Evolutionary conservation across 2,797 vertebrate genomes (phyloP).

Genomic region (Onychomys arenicola): DNA sequence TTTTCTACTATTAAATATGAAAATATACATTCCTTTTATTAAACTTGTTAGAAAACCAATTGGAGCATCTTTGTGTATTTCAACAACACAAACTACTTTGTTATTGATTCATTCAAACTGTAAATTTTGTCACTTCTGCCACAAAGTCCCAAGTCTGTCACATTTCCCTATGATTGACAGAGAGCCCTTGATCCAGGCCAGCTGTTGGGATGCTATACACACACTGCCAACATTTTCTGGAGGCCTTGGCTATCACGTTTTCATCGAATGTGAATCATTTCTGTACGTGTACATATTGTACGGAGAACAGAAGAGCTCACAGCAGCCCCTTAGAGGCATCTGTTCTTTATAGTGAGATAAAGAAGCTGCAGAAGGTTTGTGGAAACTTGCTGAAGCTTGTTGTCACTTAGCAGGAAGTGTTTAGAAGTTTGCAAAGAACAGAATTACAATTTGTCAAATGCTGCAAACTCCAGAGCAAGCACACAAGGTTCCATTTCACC

Average conservation of each 20-base stretch:
- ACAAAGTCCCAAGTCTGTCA: slow-evolving; percentile 80
- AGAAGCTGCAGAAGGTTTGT: slow-evolving; percentile 91
- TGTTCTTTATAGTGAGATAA: slow-evolving; percentile 90
- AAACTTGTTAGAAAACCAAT: slow-evolving; percentile 78
- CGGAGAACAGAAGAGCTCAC: slow-evolving; percentile 88
- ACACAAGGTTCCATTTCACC: slow-evolving; percentile 84
- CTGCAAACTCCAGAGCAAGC: slow-evolving; percentile 87
- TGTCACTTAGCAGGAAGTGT: slow-evolving; percentile 92
- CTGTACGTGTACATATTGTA: slow-evolving; percentile 85
- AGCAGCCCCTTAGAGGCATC: slow-evolving; percentile 88
- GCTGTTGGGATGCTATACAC: slow-evolving; percentile 83
- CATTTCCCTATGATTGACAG: slow-evolving; percentile 83
- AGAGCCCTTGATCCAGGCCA: slow-evolving; percentile 83
- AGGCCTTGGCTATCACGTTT: slow-evolving; percentile 86
- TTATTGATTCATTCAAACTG: slow-evolving; percentile 82
- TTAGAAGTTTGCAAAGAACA: slow-evolving; percentile 91
- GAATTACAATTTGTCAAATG: slow-evolving; percentile 91
- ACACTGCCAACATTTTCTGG: slow-evolving; percentile 74
- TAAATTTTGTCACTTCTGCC: slow-evolving; percentile 82
- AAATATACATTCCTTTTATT: slow-evolving; percentile 77
- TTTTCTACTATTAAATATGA: slow-evolving; percentile 75
- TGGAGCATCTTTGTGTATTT: slow-evolving; percentile 80
- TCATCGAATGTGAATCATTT: slow-evolving; percentile 80
- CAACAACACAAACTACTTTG: slow-evolving; percentile 81
- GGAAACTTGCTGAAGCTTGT: slow-evolving; percentile 91